Evolutionary conservation across 2,113 vertebrate species (phyloP).

Genomic region (Perca fluviatilis): DNA sequence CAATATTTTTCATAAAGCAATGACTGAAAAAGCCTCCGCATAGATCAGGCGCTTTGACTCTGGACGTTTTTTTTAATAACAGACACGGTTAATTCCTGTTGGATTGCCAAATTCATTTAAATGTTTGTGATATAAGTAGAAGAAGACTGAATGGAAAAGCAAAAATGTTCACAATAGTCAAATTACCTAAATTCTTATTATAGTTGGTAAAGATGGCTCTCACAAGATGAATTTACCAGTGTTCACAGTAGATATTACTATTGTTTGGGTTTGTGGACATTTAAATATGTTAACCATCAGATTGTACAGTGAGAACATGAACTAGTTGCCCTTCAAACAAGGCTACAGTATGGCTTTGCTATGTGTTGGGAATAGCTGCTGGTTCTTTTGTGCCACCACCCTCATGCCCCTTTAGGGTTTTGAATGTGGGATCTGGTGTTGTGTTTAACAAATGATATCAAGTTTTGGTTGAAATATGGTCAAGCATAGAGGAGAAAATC

Average conservation of each 20-base stretch:
- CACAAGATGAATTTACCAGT: background rate
- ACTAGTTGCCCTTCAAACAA: background rate
- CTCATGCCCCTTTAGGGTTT: background rate
- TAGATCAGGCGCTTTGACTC: background rate
- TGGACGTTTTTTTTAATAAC: background rate
- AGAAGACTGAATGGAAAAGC: background rate
- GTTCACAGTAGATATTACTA: background rate
- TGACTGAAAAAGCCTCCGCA: constrained; percentile 4
- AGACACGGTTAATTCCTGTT: constrained; percentile 11
- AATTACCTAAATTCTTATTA: background rate
- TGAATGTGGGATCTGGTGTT: background rate
- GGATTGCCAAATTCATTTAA: background rate
- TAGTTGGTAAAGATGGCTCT: background rate
- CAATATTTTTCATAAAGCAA: constrained; percentile 27
- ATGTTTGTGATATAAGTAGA: background rate
- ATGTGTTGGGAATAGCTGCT: background rate
- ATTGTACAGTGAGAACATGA: no score
- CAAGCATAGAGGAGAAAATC: background rate
- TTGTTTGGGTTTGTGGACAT: background rate
- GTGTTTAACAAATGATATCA: background rate
- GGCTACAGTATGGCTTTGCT: background rate
- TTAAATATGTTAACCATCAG: background rate
- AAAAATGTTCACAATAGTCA: background rate
- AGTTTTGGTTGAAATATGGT: background rate
- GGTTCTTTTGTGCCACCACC: background rate